A percentile compares a stretch with the other conserved stretches of the same genome.
Evolutionary conservation across 2,113 vertebrate genomes (phyloP).

Genomic region (Kobus ellipsiprymnus): DNA sequence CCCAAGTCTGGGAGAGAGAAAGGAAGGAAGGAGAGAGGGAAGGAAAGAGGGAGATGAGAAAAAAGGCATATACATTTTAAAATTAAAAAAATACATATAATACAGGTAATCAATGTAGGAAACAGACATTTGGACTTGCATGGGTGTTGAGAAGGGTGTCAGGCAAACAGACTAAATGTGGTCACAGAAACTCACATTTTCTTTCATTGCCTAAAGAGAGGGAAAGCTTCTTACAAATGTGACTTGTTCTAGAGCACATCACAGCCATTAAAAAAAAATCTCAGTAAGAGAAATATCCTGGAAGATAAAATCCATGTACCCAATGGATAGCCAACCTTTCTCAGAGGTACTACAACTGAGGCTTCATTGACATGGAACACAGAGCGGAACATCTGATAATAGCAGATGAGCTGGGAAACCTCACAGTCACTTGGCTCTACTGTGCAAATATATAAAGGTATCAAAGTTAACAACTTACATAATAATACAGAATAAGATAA

Average conservation of each 20-base stretch:
- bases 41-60: not conserved
- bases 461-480: constrained; percentile 35
- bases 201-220: not conserved
- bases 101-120: not conserved
- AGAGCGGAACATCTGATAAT: not conserved
- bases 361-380: not conserved
- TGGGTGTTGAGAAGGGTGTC: not conserved
- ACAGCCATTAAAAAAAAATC: not conserved
- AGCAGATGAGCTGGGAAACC: not conserved
- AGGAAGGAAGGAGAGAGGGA: not conserved
- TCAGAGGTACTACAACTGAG: not conserved
- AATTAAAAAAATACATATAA: not conserved
- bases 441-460: not conserved
- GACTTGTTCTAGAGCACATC: not conserved
- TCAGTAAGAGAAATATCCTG: not conserved
- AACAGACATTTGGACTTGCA: not conserved
- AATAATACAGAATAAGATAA: constrained; percentile 8
- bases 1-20: not conserved
- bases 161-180: not conserved
- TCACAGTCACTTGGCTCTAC: not conserved
- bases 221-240: not conserved
- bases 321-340: not conserved
- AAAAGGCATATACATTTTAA: not conserved
- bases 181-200: not conserved
- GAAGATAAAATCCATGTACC: not conserved